A percentile compares a stretch with the other conserved stretches of the same genome.
phyloP scores from a whole-genome alignment of 1,140 invertebrate species.

The Pseudomyrmex cubaensis region DNA sequence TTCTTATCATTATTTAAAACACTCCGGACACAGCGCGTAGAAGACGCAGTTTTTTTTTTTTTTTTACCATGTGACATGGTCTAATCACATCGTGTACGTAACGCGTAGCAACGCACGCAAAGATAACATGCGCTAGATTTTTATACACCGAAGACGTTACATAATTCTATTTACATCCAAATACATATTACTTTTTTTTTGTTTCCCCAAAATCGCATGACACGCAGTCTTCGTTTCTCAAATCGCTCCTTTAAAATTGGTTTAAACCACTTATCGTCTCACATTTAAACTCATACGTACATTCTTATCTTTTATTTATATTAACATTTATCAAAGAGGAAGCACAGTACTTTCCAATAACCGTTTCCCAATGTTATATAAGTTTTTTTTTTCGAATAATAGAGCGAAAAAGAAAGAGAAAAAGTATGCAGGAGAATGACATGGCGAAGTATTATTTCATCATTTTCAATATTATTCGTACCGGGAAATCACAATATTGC shows the following conservation, averaged over 20 bases:
- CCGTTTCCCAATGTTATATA: not conserved
- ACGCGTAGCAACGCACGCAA: constrained; percentile 13
- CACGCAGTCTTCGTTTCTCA: constrained; percentile 1
- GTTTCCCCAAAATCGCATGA: constrained; percentile 13
- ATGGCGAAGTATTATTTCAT: constrained; percentile 70
- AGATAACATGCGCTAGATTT: not conserved
- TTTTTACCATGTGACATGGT: not conserved
- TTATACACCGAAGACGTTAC: constrained; percentile 23
- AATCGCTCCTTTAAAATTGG: constrained; percentile 10
- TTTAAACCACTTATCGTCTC: not conserved
- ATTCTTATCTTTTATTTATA: not conserved
- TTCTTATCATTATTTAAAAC: constrained; percentile 40
- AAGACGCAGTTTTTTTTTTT: constrained; percentile 29
- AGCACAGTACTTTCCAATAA: not conserved
- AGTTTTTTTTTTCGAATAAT: not conserved
- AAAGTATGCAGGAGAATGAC: constrained; percentile 42
- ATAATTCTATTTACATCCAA: constrained; percentile 49
- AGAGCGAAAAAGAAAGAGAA: not conserved
- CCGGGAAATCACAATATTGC: constrained; percentile 80
- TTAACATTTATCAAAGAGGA: not conserved
- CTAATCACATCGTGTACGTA: constrained; percentile 32
- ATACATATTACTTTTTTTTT: constrained; percentile 1
- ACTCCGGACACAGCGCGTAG: constrained; percentile 29
- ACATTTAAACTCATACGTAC: constrained; percentile 33
- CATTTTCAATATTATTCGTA: constrained; percentile 74